Conservation (phyloP, 2,888 invertebrate genomes). For the Heliconius ismenius region DNA sequence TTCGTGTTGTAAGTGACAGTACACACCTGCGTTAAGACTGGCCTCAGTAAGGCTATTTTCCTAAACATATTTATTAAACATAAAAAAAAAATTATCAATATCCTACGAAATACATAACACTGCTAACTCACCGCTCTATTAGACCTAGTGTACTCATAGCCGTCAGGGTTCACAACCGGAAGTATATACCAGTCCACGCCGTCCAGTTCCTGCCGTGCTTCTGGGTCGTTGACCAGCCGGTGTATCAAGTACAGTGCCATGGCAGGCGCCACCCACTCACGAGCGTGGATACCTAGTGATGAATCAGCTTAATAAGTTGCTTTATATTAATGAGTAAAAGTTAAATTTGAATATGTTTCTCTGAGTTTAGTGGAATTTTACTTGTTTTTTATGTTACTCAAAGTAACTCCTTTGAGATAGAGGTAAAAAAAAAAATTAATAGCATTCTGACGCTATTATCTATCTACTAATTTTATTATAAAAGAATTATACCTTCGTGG, state of each 20-base stretch:
- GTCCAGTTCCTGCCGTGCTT: conserved; percentile 67
- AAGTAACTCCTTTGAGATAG: too few species aligned
- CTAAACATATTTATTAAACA: not conserved
- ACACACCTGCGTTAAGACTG: too few species aligned
- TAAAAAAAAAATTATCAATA: too few species aligned
- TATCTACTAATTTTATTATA: not conserved
- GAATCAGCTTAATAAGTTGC: conserved; percentile 19
- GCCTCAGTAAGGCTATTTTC: too few species aligned
- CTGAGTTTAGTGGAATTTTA: not conserved
- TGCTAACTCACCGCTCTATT: conserved; percentile 52
- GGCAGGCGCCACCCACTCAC: conserved; percentile 85
- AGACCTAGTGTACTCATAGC: conserved; percentile 84
- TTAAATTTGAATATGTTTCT: not conserved
- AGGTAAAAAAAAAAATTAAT: too few species aligned
- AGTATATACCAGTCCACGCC: conserved; percentile 86
- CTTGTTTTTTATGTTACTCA: not conserved
- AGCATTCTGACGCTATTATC: too few species aligned
- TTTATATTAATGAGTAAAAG: not conserved
- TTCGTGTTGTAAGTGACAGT: too few species aligned
- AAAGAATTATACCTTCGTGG: not conserved
- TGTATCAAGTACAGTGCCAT: conserved; percentile 82
- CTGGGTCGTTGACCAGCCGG: conserved; percentile 70
- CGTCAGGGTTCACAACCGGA: conserved; percentile 87
- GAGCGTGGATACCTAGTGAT: conserved; percentile 80
- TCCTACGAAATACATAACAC: too few species aligned